Evolutionary conservation across 2,888 invertebrate species (phyloP).

Genomic region (Lochmaea crataegi): DNA sequence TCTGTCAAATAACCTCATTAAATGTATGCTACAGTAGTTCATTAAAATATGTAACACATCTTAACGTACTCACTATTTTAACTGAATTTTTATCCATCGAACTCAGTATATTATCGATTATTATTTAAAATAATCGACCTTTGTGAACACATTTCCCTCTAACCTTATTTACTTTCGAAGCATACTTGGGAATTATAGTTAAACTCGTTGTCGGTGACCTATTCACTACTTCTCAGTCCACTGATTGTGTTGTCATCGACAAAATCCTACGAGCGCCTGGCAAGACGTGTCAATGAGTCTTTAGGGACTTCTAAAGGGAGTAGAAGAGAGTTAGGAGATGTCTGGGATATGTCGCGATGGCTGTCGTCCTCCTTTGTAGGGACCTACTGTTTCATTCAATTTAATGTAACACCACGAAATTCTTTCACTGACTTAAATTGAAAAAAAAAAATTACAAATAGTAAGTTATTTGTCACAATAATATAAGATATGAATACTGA

Average conservation of each 20-base stretch:
- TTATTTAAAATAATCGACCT: not conserved
- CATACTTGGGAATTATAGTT: not conserved
- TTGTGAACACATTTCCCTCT: not conserved
- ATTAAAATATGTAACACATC: too few species aligned
- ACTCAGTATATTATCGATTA: not conserved
- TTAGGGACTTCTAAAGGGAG: conserved; percentile 13
- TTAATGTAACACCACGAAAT: too few species aligned
- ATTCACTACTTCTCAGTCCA: conserved; percentile 15
- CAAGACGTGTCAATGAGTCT: conserved; percentile 19
- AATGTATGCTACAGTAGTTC: too few species aligned
- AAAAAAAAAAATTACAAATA: too few species aligned
- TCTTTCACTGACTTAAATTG: too few species aligned
- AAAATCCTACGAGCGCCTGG: conserved; percentile 8
- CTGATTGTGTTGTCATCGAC: conserved; percentile 22
- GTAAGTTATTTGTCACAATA: too few species aligned
- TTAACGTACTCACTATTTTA: too few species aligned
- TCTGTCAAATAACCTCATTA: too few species aligned
- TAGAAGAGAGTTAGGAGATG: not conserved
- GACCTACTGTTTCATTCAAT: not conserved
- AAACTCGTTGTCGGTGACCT: conserved; percentile 17
- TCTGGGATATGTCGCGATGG: not conserved
- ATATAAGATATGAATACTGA: too few species aligned
- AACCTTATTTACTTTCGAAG: not conserved
- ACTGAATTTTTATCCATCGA: too few species aligned
- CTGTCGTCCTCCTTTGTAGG: not conserved